phyloP scores from a whole-genome alignment of 2,797 vertebrate genomes.

The Pseudopleuronectes americanus region DNA sequence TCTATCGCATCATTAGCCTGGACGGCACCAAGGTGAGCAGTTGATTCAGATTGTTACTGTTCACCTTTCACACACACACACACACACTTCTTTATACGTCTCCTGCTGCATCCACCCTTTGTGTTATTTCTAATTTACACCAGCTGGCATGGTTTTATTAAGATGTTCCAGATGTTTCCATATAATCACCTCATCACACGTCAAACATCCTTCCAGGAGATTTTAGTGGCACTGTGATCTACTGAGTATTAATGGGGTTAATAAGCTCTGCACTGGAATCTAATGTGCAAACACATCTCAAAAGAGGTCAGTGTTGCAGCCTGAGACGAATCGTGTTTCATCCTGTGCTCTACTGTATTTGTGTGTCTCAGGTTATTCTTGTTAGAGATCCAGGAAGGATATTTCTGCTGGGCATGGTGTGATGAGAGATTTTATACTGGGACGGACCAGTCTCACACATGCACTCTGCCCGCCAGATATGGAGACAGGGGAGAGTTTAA shows the following conservation, averaged over 20 bases:
- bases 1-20: constrained; percentile 99
- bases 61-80: not conserved
- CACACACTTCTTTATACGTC: not conserved
- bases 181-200: constrained; percentile 23
- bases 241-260: constrained; percentile 40
- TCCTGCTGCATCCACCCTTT: not conserved
- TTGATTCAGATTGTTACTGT: not conserved
- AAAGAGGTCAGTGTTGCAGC: constrained; percentile 46
- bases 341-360: constrained; percentile 22
- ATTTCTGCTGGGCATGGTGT: constrained; percentile 30
- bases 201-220: constrained; percentile 32
- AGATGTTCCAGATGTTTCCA: constrained; percentile 33
- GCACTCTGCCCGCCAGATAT: constrained; percentile 15
- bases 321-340: constrained; percentile 53
- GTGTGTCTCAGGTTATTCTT: constrained; percentile 43
- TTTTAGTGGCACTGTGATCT: constrained; percentile 27
- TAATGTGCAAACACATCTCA: constrained; percentile 50
- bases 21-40: constrained; percentile 95
- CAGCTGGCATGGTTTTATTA: constrained; percentile 23
- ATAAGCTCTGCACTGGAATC: constrained; percentile 34
- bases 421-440: constrained; percentile 30
- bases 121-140: constrained; percentile 17
- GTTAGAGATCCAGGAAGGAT: constrained; percentile 25
- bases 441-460: constrained; percentile 16
- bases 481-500: constrained; percentile 17